Conservation (phyloP, 2,797 vertebrate species). For the Octomys mimax region DNA sequence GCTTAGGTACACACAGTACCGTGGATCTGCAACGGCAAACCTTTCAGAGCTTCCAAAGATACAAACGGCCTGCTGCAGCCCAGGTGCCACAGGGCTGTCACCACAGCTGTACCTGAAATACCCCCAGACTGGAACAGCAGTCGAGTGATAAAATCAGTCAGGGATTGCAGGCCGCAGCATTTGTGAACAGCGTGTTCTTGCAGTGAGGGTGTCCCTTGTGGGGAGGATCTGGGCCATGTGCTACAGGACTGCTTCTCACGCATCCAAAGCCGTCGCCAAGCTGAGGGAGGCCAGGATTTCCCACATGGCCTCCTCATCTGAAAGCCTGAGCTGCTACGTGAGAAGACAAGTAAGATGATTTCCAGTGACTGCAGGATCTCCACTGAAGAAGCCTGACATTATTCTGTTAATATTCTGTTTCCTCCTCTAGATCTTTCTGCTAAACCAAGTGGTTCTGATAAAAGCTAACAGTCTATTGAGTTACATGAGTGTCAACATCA, state of each 20-base stretch:
- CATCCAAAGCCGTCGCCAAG: neutral
- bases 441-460: neutral
- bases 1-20: neutral
- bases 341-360: neutral
- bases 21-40: neutral
- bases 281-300: neutral
- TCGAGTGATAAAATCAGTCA: neutral
- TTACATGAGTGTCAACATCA: neutral
- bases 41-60: neutral
- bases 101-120: neutral
- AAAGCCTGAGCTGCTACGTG: neutral
- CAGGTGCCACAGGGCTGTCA: neutral
- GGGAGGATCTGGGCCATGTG: neutral
- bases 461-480: neutral
- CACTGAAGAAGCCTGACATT: neutral
- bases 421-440: neutral
- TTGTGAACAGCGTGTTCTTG: neutral
- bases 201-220: neutral
- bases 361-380: neutral
- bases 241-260: neutral
- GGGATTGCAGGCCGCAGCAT: neutral
- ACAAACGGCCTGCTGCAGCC: neutral
- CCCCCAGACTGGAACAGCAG: neutral
- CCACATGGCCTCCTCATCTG: neutral
- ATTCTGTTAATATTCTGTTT: neutral